Conservation (phyloP, 1,140 invertebrate genomes). For the Hyposmocoma kahamanoa region DNA sequence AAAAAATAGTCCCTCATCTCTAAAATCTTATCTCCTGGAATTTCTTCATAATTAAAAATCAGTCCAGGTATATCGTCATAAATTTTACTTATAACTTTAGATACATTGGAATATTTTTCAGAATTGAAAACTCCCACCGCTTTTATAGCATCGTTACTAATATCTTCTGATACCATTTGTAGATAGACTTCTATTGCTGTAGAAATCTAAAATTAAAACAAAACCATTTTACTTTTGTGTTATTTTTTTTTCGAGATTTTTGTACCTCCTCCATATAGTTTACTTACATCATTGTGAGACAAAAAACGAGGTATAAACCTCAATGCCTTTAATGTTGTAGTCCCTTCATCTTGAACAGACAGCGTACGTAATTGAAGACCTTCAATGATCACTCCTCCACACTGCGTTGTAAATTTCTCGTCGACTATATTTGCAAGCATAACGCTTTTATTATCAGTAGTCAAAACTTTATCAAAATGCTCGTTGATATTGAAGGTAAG, state of each 20-base stretch:
- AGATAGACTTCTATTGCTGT: constrained; percentile 19
- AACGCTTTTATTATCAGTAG: background rate
- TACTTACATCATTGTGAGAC: background rate
- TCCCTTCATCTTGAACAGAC: constrained; percentile 1
- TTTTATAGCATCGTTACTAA: constrained; percentile 20
- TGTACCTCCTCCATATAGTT: too few relatives aligned
- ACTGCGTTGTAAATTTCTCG: constrained; percentile 11
- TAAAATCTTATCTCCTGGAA: constrained; percentile 7
- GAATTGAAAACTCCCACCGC: constrained; percentile 17
- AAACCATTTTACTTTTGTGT: too few relatives aligned
- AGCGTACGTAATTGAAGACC: constrained; percentile 20
- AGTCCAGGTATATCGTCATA: constrained; percentile 8
- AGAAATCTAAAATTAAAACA: constrained; percentile 22
- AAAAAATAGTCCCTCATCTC: constrained; percentile 1
- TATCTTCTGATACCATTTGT: constrained; percentile 31
- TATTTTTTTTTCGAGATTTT: too few relatives aligned
- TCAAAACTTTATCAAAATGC: background rate
- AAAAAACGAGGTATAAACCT: constrained; percentile 19
- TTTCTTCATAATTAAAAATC: constrained; percentile 13
- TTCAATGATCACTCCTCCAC: constrained; percentile 25
- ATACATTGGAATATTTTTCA: background rate
- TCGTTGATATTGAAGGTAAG: constrained; percentile 23
- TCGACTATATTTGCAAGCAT: background rate
- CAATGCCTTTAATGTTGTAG: constrained; percentile 16
- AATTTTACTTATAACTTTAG: constrained; percentile 10